Conservation (phyloP, 92 coral and sea anemone species). For the Actinostola sp. region DNA sequence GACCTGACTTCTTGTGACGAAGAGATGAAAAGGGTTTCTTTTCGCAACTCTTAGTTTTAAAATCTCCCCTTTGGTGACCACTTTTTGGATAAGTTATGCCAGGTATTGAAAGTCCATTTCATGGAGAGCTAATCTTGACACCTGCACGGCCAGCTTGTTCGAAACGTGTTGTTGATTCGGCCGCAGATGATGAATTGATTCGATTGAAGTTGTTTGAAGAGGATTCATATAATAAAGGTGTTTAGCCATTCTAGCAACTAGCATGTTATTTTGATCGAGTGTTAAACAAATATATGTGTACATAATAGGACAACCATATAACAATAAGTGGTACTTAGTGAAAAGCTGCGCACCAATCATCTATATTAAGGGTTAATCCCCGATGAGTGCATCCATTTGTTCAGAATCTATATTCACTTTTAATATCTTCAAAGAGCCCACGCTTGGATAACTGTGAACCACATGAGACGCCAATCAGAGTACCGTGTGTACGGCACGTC, state of each 20-base stretch:
- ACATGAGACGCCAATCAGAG: conserved; percentile 11
- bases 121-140: conserved; percentile 9
- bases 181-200: too few relatives aligned
- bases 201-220: too few relatives aligned
- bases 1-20: too few relatives aligned
- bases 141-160: conserved; percentile 6
- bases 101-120: too few relatives aligned
- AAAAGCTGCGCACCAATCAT: conserved; percentile 12
- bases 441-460: conserved; percentile 27
- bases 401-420: conserved; percentile 28
- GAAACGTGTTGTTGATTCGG: conserved; percentile 19
- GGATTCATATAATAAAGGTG: too few relatives aligned
- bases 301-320: neutral
- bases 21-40: too few relatives aligned
- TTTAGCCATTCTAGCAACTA: neutral
- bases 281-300: conserved; percentile 17
- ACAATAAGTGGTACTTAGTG: conserved; percentile 26
- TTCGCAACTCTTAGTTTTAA: too few relatives aligned
- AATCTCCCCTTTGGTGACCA: too few relatives aligned
- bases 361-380: conserved; percentile 37
- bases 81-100: too few relatives aligned
- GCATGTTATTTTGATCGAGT: neutral
- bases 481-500: conserved; percentile 1
- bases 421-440: conserved; percentile 31
- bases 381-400: conserved; percentile 31